Base-by-base conservation (phyloP, 1,140 invertebrate species). In the Orussus abietinus region DNA sequence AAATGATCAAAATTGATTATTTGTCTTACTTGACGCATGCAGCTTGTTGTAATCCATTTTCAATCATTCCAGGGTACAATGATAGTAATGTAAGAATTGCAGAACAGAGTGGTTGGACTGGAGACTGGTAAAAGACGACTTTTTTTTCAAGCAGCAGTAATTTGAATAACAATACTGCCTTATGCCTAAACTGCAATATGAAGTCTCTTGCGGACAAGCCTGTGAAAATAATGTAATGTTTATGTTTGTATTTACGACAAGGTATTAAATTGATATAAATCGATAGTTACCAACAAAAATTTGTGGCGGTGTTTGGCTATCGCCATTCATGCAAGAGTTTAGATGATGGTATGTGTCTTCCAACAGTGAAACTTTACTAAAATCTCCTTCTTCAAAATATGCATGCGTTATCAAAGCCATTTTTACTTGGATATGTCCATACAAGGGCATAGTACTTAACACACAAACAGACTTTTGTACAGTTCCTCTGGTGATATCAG, bases 351-450 rank as follows among this genome's bases (percentile, higher is more conserved):
- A 98, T 28, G 93, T 94, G 65, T 98, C 91, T 62, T 93, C 82
- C 33, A 99, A 74, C 17, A 98, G 76, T 7, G 84, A 84, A n/a
- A 89, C 85, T 68, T 91, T 85, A 37, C 89, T 89, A 59, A 94
- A 96, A 72, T 95, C 91, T 20, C 88, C 88, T 74, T 97, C 90
- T 47, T 95, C 84, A 71, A 98, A 99, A 73, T 97, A 98, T 0
- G 92, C 94, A 69, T 95, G 85, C 1, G 96, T 97, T 45, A 98
- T 97, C 2, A 98, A 75, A 39, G 92, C 83, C 76, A 98, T 83
- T 78, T 98, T 98, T 1, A 95, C 87, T 74, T 93, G 90, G 52
- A 96, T 86, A 35, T 94, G 84, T 7, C 92, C 92, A 76, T 89
- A 96, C 5, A 96, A 75, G 13, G 93, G 92, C 49, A 90, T 76